A percentile compares a stretch with the other conserved stretches of the same genome.
These are phyloP conservation scores for Furcifer pardalis DNA, from an alignment of 2,797 vertebrate species.

Conservation along the genomic window DNA sequence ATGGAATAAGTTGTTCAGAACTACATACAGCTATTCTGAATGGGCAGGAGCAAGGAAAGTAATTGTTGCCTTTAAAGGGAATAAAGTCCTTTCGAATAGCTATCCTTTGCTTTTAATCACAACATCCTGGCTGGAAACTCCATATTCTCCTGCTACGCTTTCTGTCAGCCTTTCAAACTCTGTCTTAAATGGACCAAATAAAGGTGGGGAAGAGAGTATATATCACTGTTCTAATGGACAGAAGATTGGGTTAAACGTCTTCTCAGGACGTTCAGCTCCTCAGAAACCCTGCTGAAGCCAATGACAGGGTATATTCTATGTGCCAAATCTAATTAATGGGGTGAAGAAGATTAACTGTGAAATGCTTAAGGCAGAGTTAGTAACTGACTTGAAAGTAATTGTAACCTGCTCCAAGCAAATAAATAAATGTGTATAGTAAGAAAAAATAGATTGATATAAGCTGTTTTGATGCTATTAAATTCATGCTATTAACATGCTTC, in stretches of 20 bases:
- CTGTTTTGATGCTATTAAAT: not conserved
- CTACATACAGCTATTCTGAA: not conserved
- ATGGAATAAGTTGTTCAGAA: conserved; percentile 22
- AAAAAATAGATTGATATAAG: not conserved
- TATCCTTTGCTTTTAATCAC: not conserved
- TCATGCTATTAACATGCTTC: not conserved
- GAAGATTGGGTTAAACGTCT: not conserved
- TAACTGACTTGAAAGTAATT: not conserved
- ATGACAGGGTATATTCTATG: conserved; percentile 14
- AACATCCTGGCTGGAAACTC: conserved; percentile 5
- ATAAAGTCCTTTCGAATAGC: conserved; percentile 24
- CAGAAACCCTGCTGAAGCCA: conserved; percentile 33
- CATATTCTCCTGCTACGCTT: not conserved
- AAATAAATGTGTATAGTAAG: not conserved
- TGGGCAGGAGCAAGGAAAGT: not conserved
- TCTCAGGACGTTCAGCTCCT: conserved; percentile 22
- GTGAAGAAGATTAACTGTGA: not conserved
- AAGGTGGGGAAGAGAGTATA: conserved; percentile 38
- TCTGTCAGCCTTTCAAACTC: conserved; percentile 22
- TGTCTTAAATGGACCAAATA: not conserved
- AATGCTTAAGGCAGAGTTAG: conserved; percentile 33
- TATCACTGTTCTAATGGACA: not conserved
- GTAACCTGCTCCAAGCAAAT: not conserved
- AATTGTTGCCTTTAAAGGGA: conserved; percentile 66
- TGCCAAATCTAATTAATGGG: not conserved